Conservation (phyloP, 1,140 invertebrate species). For the Zelostemma sp. region DNA sequence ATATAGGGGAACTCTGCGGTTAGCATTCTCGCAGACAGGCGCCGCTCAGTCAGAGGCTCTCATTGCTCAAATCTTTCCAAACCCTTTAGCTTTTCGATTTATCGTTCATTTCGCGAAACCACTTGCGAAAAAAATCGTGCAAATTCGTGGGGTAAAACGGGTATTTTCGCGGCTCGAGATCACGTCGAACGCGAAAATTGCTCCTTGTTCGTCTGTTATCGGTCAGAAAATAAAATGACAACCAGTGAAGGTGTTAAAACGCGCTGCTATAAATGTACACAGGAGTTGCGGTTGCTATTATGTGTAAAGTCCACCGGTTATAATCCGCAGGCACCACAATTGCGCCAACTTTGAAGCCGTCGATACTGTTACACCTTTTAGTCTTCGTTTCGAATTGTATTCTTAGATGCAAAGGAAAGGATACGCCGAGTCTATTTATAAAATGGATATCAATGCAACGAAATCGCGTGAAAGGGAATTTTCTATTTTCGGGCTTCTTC, state of each 20-base stretch:
- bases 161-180: too few relatives aligned
- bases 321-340: conserved; percentile 36
- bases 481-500: too few relatives aligned
- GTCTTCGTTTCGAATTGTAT: conserved; percentile 30
- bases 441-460: conserved; percentile 25
- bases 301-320: conserved; percentile 25
- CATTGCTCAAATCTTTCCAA: conserved; percentile 43
- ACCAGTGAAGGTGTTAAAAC: too few relatives aligned
- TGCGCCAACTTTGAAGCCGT: conserved; percentile 29
- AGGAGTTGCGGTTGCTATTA: conserved; percentile 27
- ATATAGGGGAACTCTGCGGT: conserved; percentile 56
- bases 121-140: too few relatives aligned
- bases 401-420: conserved; percentile 27
- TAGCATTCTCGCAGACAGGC: conserved; percentile 65
- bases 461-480: too few relatives aligned
- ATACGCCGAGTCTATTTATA: conserved; percentile 37
- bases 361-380: conserved; percentile 31
- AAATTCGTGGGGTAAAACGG: too few relatives aligned
- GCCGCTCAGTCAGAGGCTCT: conserved; percentile 59
- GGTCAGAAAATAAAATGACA: too few relatives aligned
- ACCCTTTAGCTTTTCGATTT: too few relatives aligned
- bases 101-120: too few relatives aligned
- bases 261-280: conserved; percentile 27
- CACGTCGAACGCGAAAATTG: too few relatives aligned
- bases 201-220: too few relatives aligned